phyloP scores from a whole-genome alignment of 2,888 invertebrate species.

The Tetragonisca angustula region DNA sequence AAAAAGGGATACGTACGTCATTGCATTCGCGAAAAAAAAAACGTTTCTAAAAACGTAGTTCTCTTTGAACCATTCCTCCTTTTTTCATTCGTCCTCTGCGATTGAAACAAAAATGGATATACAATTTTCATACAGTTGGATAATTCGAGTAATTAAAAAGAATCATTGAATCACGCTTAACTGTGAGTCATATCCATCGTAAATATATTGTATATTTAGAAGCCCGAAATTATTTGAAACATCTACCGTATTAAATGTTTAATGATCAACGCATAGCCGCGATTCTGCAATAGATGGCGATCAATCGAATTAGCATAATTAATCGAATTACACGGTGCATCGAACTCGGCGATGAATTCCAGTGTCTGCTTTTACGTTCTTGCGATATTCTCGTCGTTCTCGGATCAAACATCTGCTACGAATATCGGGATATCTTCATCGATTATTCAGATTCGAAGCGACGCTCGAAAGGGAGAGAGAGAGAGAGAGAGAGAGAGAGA shows the following conservation, averaged over 20 bases:
- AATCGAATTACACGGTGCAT: not conserved
- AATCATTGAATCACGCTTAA: no score
- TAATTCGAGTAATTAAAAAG: not conserved
- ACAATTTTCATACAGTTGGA: not conserved
- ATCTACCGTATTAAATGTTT: not conserved
- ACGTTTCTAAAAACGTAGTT: not conserved
- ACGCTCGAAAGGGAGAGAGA: no score
- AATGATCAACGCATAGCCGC: not conserved
- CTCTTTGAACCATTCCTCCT: not conserved
- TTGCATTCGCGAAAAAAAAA: not conserved
- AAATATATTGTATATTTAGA: not conserved
- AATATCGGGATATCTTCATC: constrained; percentile 1
- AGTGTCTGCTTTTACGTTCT: constrained; percentile 7
- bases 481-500: not conserved
- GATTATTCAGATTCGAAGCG: constrained; percentile 17
- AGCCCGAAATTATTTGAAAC: not conserved
- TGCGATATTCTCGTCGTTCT: not conserved
- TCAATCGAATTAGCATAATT: not conserved
- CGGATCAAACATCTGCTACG: not conserved
- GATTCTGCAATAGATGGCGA: not conserved
- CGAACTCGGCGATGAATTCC: not conserved
- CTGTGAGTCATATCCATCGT: no score
- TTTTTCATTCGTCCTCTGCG: not conserved
- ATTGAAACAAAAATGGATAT: not conserved
- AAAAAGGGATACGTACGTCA: not conserved